Evolutionary conservation across 2,888 invertebrate species (phyloP).

Genomic region (Pycnomerus fuliginosus): DNA sequence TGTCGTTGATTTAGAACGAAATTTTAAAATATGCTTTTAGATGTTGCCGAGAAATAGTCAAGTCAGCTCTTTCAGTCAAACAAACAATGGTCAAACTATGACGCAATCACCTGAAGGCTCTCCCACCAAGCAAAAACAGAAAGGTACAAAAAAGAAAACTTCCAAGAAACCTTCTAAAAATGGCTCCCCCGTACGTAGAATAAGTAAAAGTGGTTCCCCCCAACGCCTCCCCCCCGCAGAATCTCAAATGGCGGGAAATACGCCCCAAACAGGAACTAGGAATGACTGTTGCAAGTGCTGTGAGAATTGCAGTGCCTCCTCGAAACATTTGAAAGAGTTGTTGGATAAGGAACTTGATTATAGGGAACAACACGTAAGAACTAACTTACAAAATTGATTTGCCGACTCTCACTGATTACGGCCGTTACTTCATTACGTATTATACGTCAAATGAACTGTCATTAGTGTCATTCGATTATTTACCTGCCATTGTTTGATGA

Average conservation of each 20-base stretch:
- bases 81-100: too few species aligned
- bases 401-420: too few species aligned
- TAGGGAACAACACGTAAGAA: constrained; percentile 29
- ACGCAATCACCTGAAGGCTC: not conserved
- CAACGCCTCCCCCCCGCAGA: constrained; percentile 2
- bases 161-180: constrained; percentile 1
- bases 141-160: constrained; percentile 8
- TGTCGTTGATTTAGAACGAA: too few species aligned
- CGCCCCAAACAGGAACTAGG: constrained; percentile 4
- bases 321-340: constrained; percentile 38
- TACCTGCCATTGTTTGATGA: too few species aligned
- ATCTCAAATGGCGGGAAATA: constrained; percentile 9
- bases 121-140: constrained; percentile 5
- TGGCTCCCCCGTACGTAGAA: not conserved
- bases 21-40: too few species aligned
- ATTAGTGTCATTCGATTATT: too few species aligned
- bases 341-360: constrained; percentile 40
- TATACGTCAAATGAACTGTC: too few species aligned
- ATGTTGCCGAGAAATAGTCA: too few species aligned
- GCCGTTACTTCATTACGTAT: too few species aligned
- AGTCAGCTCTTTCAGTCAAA: too few species aligned
- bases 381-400: too few species aligned
- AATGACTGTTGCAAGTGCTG: constrained; percentile 26
- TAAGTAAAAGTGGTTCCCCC: constrained; percentile 5
- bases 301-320: constrained; percentile 35